Conservation (phyloP, 2,888 invertebrate species). For the Mythimna ferrago region DNA sequence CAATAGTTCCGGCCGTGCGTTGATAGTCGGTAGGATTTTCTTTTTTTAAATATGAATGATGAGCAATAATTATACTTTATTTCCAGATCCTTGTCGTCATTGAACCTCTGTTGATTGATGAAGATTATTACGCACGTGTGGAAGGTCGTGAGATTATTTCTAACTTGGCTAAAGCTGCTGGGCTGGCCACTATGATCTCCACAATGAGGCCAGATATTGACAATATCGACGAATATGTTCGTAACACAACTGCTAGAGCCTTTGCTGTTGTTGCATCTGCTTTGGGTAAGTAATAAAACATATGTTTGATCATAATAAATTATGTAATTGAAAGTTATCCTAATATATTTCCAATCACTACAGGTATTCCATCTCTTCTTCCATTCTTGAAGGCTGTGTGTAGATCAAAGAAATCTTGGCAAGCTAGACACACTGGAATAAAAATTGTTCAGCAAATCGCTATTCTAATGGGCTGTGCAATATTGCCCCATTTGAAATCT, state of each 20-base stretch:
- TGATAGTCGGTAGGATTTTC: no score
- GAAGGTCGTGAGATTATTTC: constrained; percentile 99
- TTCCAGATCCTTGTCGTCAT: constrained; percentile 98
- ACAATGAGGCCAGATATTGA: constrained; percentile 99
- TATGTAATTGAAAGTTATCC: background rate
- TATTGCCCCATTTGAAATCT: constrained; percentile 99
- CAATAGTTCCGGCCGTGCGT: no score
- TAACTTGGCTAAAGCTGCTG: constrained; percentile 99
- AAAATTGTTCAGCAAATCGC: constrained; percentile 99
- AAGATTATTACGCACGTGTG: constrained; percentile 99
- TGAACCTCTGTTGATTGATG: constrained; percentile 99
- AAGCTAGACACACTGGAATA: constrained; percentile 99
- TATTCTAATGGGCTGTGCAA: constrained; percentile 99
- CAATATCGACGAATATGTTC: constrained; percentile 99
- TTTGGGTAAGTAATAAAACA: constrained; percentile 91
- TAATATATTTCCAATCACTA: constrained; percentile 37
- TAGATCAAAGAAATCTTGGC: constrained; percentile 99
- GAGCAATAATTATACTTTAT: constrained; percentile 6
- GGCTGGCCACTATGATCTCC: constrained; percentile 99
- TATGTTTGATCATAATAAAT: background rate
- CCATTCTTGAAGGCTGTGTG: constrained; percentile 99
- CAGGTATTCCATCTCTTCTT: constrained; percentile 97
- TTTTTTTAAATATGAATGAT: no score
- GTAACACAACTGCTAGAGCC: constrained; percentile 99
- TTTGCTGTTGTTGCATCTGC: constrained; percentile 99